Evolutionary conservation across 2,797 vertebrate species (phyloP), one percentile per base, ranked within the genome.

Genomic region (Pogonophryne albipinna): DNA sequence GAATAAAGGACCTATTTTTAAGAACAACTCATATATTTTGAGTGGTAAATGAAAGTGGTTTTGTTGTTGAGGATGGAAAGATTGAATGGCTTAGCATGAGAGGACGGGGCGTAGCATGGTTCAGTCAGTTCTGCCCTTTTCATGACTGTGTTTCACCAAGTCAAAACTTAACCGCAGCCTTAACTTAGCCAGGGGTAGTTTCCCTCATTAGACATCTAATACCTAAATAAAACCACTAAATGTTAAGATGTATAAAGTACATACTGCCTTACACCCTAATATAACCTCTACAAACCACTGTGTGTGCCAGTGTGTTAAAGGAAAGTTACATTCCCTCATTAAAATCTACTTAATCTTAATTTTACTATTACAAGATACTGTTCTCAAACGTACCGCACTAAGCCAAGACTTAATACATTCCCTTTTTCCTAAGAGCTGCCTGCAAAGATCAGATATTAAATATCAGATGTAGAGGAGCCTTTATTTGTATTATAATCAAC

Each of bases 311-410:
- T 34, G 66, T 73, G 59, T 47, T 69, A 83, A 74, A 59, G 16
- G 27, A 53, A 66, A 79, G 53, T 70, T 65, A 74, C 1, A 75
- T 83, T 74, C 65, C 23, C 50, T 63, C 51, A 41, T 71, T 59
- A 53, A 84, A 68, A 69, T 64, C 31, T 34, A 78, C 59, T 82
- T 76, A 62, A 77, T 75, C 57, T 59, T 70, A 65, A 71, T 80
- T 67, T 71, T 66, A 45, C 50, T 50, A 71, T 62, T 44, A 69
- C 34, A 58, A 49, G 56, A 81, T 78, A 52, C 5, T 60, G 47
- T 78, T 71, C 34, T 70, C 31, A 42, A 46, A 62, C 19, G 38
- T 42, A 44, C 2, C 4, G 34, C 12, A 71, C 15, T 19, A 46
- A 57, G 27, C 10, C 44, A 15, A 41, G 44, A 66, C 72, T 42